A percentile compares a stretch with the other conserved stretches of the same genome.
Conservation (phyloP, 1,140 invertebrate genomes). For the Sinonovacula constricta region DNA sequence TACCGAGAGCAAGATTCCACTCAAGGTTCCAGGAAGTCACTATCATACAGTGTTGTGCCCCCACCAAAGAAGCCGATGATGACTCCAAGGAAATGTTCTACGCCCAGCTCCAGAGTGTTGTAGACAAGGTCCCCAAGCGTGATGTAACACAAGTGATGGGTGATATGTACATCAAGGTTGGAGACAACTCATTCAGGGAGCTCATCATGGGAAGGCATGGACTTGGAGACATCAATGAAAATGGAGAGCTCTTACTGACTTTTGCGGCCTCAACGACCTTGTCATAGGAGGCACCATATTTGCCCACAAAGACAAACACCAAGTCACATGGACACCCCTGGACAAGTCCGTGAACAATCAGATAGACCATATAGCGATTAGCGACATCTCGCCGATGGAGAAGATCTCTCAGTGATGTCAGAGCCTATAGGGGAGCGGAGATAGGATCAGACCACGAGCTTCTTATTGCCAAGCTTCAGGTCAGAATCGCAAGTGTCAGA, state of each 20-base stretch:
- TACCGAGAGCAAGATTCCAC: too few relatives aligned
- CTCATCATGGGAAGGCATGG: conserved; percentile 48
- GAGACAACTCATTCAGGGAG: conserved; percentile 45
- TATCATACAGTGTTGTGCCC: conserved; percentile 49
- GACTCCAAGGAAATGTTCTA: conserved; percentile 55
- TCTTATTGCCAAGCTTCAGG: neutral
- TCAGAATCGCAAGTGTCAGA: neutral
- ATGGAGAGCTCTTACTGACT: conserved; percentile 52
- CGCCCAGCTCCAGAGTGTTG: conserved; percentile 33
- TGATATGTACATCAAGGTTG: conserved; percentile 59
- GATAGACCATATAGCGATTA: neutral
- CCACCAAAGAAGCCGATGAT: conserved; percentile 42
- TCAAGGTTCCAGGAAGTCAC: conserved; percentile 30
- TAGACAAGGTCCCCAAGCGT: conserved; percentile 39
- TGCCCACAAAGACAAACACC: conserved; percentile 3
- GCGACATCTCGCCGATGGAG: conserved; percentile 10
- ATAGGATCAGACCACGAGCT: neutral
- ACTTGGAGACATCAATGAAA: conserved; percentile 49
- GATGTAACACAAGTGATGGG: conserved; percentile 52
- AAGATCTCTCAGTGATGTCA: conserved; percentile 6
- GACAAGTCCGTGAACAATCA: conserved; percentile 9
- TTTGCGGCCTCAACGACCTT: conserved; percentile 54
- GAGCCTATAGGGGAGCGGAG: neutral
- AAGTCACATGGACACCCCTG: conserved; percentile 17
- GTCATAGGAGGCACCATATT: conserved; percentile 51